These are phyloP conservation scores for Diadophis punctatus DNA, from an alignment of 2,113 vertebrate species.

Conservation along the genomic window DNA sequence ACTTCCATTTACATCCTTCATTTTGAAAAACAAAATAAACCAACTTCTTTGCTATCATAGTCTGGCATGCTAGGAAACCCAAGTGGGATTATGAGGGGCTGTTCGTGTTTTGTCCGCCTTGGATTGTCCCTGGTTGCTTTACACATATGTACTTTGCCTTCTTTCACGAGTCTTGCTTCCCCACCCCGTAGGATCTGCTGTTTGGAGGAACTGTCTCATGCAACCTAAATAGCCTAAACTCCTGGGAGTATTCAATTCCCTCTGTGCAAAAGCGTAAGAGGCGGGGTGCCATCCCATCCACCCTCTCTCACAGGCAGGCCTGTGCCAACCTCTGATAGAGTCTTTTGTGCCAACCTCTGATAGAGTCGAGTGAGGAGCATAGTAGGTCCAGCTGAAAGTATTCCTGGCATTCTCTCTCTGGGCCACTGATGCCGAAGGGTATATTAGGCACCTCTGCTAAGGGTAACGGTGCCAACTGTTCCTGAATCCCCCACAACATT, in stretches of 20 bases:
- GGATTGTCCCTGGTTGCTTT: not conserved
- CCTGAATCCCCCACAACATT: not conserved
- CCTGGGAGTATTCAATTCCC: not conserved
- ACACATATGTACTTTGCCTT: not conserved
- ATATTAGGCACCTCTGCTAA: not conserved
- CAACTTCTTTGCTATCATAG: not conserved
- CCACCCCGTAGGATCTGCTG: not conserved
- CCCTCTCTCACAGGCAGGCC: not conserved
- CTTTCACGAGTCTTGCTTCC: not conserved
- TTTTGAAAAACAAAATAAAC: not conserved
- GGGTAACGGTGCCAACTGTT: not conserved
- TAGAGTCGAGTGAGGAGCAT: not conserved
- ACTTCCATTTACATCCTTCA: not conserved
- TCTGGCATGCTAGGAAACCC: not conserved
- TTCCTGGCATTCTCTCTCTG: not conserved
- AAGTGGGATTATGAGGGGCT: not conserved
- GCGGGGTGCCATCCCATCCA: not conserved
- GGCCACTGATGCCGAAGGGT: not conserved
- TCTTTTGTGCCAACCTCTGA: not conserved
- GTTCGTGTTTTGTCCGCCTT: not conserved
- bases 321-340: too few species aligned
- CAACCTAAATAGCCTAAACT: not conserved
- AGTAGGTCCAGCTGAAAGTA: not conserved
- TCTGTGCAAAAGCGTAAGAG: not conserved
- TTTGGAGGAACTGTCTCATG: not conserved